phyloP scores from a whole-genome alignment of 2,888 invertebrate genomes.

The Drosophila macrospina region DNA sequence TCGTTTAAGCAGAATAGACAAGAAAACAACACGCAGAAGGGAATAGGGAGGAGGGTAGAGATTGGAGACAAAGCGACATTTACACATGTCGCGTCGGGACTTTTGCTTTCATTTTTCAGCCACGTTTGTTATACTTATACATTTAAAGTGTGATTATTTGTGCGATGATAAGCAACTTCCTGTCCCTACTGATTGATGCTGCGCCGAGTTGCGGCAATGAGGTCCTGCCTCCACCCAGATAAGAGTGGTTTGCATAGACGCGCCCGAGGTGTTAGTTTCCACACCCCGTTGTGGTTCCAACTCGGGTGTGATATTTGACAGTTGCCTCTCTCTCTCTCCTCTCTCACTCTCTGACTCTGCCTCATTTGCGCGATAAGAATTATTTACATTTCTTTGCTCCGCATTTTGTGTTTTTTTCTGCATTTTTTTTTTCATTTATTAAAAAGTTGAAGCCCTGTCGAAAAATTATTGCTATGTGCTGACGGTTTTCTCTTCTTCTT shows the following conservation, averaged over 20 bases:
- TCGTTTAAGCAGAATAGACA: constrained; percentile 3
- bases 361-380: constrained; percentile 68
- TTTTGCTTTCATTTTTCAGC: constrained; percentile 53
- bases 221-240: constrained; percentile 48
- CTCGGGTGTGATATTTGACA: constrained; percentile 76
- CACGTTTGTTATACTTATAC: constrained; percentile 52
- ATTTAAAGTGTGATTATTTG: constrained; percentile 69
- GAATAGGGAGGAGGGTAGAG: not conserved
- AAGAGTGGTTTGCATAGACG: constrained; percentile 62
- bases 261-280: constrained; percentile 71
- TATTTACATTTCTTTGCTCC: constrained; percentile 60
- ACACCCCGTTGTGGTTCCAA: constrained; percentile 59
- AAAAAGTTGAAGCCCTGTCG: constrained; percentile 69
- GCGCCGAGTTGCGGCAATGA: constrained; percentile 12
- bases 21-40: constrained; percentile 31
- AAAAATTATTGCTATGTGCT: constrained; percentile 70
- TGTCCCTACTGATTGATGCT: constrained; percentile 52
- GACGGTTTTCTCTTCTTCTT: constrained; percentile 38
- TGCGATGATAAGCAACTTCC: constrained; percentile 65
- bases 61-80: constrained; percentile 25
- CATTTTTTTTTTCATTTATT: constrained; percentile 65
- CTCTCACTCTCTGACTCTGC: too few relatives aligned
- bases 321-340: constrained; percentile 51
- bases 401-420: constrained; percentile 2
- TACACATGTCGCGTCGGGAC: constrained; percentile 54